A percentile compares a stretch with the other conserved stretches of the same genome.
Conservation (phyloP, 2,797 vertebrate genomes). For the Hippopotamyrus pictus region DNA sequence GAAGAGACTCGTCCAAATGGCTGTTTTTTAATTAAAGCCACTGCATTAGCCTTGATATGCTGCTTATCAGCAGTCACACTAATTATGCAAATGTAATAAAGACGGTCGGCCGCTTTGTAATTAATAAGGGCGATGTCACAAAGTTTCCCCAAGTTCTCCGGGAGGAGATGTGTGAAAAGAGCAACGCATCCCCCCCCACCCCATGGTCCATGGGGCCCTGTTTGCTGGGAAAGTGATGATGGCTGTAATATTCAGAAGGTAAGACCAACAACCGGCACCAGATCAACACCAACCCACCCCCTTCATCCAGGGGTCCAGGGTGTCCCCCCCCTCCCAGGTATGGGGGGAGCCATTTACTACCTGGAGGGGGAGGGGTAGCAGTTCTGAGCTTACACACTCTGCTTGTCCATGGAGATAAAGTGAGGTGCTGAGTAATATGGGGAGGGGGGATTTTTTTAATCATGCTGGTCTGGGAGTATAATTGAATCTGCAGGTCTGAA, state of each 20-base stretch:
- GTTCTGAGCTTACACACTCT: background rate
- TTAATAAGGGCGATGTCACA: conserved; percentile 46
- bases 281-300: background rate
- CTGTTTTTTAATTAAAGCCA: conserved; percentile 71
- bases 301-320: background rate
- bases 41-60: conserved; percentile 69
- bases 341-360: background rate
- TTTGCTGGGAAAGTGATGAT: background rate
- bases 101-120: conserved; percentile 47
- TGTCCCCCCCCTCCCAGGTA: background rate
- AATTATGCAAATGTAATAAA: conserved; percentile 70
- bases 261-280: background rate
- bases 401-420: too few relatives aligned
- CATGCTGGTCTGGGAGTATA: conserved; percentile 9
- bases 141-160: conserved; percentile 47
- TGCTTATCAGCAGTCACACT: conserved; percentile 62
- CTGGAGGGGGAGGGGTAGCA: background rate
- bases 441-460: background rate
- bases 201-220: background rate
- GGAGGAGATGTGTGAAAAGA: conserved; percentile 11
- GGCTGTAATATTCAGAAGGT: background rate
- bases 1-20: conserved; percentile 63
- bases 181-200: background rate
- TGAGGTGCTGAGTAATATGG: background rate
- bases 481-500: background rate